Evolutionary conservation across 1,140 invertebrate species (phyloP).

Genomic region (Episyrphus balteatus): DNA sequence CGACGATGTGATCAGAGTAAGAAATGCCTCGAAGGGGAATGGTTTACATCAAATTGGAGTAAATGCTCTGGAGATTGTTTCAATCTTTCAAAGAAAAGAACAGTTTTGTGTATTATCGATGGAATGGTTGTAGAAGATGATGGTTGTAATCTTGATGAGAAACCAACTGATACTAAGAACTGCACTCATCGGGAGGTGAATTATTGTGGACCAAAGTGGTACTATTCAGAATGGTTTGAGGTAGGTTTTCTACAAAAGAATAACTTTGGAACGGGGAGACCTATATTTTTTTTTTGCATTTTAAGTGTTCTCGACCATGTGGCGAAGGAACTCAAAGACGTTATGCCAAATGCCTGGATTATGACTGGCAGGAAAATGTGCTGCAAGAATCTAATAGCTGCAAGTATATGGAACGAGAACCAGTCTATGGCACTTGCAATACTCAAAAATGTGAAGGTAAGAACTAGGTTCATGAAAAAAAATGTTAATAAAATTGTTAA

Average conservation of each 20-base stretch:
- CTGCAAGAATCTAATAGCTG: constrained; percentile 35
- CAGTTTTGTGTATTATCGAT: constrained; percentile 38
- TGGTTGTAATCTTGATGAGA: constrained; percentile 13
- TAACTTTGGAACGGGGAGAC: not conserved
- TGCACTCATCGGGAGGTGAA: constrained; percentile 36
- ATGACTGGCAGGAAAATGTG: constrained; percentile 32
- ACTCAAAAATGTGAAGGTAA: constrained; percentile 40
- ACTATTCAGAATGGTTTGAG: constrained; percentile 46
- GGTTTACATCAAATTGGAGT: constrained; percentile 54
- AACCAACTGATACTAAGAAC: constrained; percentile 5
- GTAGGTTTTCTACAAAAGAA: constrained; percentile 18
- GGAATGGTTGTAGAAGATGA: constrained; percentile 25
- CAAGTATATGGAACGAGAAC: constrained; percentile 41
- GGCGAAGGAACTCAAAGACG: constrained; percentile 46
- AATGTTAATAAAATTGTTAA: too few relatives aligned
- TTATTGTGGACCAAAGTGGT: constrained; percentile 43
- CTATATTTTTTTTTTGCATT: not conserved
- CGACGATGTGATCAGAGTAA: too few relatives aligned
- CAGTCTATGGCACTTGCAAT: constrained; percentile 45
- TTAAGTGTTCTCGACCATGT: constrained; percentile 43
- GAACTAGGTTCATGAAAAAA: not conserved
- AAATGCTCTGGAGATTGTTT: constrained; percentile 36
- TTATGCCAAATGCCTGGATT: constrained; percentile 44
- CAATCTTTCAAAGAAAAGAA: constrained; percentile 35
- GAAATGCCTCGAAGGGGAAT: constrained; percentile 44